phyloP scores from a whole-genome alignment of 2,113 vertebrate genomes.

The Mustela lutreola region DNA sequence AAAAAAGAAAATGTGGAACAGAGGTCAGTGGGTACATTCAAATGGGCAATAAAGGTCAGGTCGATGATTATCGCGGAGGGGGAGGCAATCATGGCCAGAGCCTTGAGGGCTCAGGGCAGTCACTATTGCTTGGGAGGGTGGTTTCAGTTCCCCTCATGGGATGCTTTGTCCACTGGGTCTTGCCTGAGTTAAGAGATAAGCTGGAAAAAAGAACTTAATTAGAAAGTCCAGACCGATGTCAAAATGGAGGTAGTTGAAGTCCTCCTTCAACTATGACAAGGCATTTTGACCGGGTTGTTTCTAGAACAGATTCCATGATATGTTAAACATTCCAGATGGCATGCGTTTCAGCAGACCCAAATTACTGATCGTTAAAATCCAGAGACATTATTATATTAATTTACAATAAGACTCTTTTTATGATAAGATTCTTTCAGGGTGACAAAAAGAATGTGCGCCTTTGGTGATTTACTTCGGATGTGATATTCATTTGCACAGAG shows the following conservation, averaged over 20 bases:
- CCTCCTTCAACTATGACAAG: background rate
- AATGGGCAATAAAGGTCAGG: background rate
- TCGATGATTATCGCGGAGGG: background rate
- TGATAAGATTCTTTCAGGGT: background rate
- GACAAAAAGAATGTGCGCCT: background rate
- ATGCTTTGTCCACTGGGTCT: background rate
- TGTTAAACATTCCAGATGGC: conserved; percentile 19
- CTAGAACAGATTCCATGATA: conserved; percentile 32
- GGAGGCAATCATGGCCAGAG: background rate
- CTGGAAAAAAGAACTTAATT: background rate
- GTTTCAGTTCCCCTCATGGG: background rate
- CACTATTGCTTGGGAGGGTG: background rate
- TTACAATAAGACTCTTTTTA: background rate
- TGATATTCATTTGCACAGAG: background rate
- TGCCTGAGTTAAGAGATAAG: background rate
- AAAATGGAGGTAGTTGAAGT: background rate
- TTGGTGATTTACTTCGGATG: conserved; percentile 21
- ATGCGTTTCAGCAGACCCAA: background rate
- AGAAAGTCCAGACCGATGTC: background rate
- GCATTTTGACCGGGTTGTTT: background rate
- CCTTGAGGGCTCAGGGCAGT: background rate
- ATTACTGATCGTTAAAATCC: background rate
- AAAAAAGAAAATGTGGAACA: background rate
- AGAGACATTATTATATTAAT: background rate
- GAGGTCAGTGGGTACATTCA: background rate